phyloP scores from a whole-genome alignment of 2,888 invertebrate species.

The Lumbricus terrestris region DNA sequence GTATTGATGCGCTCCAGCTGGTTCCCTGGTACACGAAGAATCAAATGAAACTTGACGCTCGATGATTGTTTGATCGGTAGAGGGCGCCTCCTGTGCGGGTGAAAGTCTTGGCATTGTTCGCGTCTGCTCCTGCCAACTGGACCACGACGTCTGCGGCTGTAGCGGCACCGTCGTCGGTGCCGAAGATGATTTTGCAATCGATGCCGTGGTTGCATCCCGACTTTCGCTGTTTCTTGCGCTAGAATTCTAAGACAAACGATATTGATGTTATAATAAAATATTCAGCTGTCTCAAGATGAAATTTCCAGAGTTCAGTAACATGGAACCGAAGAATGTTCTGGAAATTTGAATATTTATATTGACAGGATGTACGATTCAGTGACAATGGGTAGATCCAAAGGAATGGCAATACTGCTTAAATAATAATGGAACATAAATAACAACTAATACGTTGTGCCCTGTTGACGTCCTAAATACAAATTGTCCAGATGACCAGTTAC shows the following conservation, averaged over 20 bases:
- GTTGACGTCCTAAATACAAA: no score
- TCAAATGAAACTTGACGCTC: background rate
- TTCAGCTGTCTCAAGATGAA: background rate
- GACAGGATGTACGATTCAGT: no score
- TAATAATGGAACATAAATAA: no score
- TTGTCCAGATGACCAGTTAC: no score
- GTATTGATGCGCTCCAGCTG: background rate
- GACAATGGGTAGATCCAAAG: no score
- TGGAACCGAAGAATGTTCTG: background rate
- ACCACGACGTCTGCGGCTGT: background rate
- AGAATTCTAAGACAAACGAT: background rate
- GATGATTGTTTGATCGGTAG: background rate
- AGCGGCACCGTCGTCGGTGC: background rate
- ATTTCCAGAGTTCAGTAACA: background rate
- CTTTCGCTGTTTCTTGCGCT: background rate
- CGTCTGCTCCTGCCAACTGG: background rate
- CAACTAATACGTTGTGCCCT: no score
- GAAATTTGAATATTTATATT: no score
- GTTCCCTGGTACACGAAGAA: background rate
- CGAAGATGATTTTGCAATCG: background rate
- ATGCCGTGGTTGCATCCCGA: background rate
- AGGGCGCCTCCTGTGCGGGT: background rate
- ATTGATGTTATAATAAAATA: background rate
- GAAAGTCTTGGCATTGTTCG: constrained; percentile 5
- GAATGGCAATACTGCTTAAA: no score